Base-by-base conservation (phyloP, 2,888 invertebrate species). In the Nomada ruficornis region DNA sequence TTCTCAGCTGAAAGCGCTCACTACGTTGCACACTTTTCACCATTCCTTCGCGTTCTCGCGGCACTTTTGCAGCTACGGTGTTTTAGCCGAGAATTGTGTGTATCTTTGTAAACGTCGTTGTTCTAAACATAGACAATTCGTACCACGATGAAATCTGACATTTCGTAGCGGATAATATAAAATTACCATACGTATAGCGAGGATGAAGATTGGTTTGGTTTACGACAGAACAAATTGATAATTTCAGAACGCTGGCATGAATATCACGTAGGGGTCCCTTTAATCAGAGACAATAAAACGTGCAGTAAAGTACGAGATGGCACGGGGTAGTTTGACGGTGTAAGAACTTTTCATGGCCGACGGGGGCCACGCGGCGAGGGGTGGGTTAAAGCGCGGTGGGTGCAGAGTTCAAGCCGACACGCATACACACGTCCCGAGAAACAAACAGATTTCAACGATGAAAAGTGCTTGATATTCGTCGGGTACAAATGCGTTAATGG, bases 201-300 rank as follows among this genome's bases (percentile, higher is more conserved):
- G n/a, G 7, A 23, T 15, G 10, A 13, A 52, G 55, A 60, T 29
- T 44, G 50, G 50, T 13, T 29, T 36, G 54, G n/a, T 50, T 44
- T 23, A 23, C 52, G 15, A 20, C 42, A 36, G 13, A 11, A 15
- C 42, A 67, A 63, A 60, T 55, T 55, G 57, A 26, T 55, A 13
- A 50, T 65, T 47, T 2, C 57, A 60, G 36, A 9, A 26, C 23
- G 23, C 20, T 1, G 13, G 11, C 52, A 13, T 1, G 29, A 74
- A 64, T 73, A 59, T 62, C 75, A 67, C 74, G 65, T 7, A 54
- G 65, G 52, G 13, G 29, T 77, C 65, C 63, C 82, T 80, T 78
- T 83, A 80, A 83, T 85, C 82, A 71, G 72, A n/a, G 70, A 29
- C 64, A 74, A 74, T 85, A 77, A 86, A 83, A 80, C 29, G 71